phyloP scores from a whole-genome alignment of 1,140 invertebrate species.

The Limonius californicus region DNA sequence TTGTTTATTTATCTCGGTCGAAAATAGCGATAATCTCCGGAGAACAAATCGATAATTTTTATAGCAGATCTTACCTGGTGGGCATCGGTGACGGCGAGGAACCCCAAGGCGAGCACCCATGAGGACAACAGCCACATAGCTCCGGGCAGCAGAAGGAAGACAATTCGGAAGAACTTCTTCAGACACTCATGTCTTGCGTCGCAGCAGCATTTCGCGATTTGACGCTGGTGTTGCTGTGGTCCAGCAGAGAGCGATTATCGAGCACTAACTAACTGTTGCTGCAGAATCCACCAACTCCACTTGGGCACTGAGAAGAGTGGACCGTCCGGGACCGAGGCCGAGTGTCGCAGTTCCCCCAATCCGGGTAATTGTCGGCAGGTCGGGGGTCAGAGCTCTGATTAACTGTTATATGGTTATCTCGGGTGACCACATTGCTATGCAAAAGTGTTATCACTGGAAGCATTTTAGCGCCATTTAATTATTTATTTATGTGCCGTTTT shows the following conservation, averaged over 20 bases:
- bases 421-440: not conserved
- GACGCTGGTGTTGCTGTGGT: not conserved
- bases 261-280: not conserved
- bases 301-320: constrained; percentile 11
- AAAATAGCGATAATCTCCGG: too few relatives aligned
- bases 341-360: constrained; percentile 14
- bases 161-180: constrained; percentile 1
- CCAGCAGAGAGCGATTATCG: not conserved
- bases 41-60: too few relatives aligned
- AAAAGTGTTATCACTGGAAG: not conserved
- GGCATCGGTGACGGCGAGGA: not conserved
- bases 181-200: not conserved
- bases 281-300: not conserved
- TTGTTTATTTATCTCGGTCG: not conserved
- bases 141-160: not conserved
- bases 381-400: constrained; percentile 10
- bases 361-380: constrained; percentile 6
- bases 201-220: not conserved
- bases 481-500: not conserved
- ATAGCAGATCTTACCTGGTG: constrained; percentile 9
- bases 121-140: constrained; percentile 5
- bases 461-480: not conserved
- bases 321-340: constrained; percentile 9
- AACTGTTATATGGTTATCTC: constrained; percentile 3
- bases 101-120: not conserved